Conservation (phyloP, 1,140 invertebrate species). For the Diprion similis region DNA sequence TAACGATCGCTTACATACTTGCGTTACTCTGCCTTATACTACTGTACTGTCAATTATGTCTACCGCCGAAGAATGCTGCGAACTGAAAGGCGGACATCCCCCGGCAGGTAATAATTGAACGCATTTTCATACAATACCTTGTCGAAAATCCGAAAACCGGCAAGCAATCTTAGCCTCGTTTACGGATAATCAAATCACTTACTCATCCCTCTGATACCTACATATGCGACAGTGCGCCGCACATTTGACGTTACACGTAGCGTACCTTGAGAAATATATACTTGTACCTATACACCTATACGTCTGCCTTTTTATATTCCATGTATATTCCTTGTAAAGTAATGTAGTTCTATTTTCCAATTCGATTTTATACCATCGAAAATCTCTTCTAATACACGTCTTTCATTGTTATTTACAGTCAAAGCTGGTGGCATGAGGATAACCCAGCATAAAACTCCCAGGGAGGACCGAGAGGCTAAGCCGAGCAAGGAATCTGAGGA, state of each 20-base stretch:
- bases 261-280: no score
- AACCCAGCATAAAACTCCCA: constrained; percentile 82
- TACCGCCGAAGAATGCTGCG: constrained; percentile 66
- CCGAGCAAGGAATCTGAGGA: constrained; percentile 52
- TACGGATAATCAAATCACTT: constrained; percentile 20
- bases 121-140: constrained; percentile 23
- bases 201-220: constrained; percentile 19
- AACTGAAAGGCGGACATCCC: constrained; percentile 82
- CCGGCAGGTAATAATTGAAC: constrained; percentile 75
- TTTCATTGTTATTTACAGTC: constrained; percentile 65
- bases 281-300: no score
- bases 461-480: constrained; percentile 68
- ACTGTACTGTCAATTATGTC: constrained; percentile 58
- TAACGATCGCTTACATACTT: no score
- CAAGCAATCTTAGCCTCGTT: no score
- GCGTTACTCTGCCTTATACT: no score
- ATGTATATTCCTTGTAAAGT: no score
- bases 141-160: constrained; percentile 34
- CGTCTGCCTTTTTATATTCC: no score
- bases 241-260: no score
- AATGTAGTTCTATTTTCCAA: no score
- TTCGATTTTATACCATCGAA: no score
- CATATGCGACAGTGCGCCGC: not conserved
- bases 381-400: not conserved
- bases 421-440: constrained; percentile 93